Conservation (phyloP, 2,888 invertebrate genomes). For the Cephus spinipes region DNA sequence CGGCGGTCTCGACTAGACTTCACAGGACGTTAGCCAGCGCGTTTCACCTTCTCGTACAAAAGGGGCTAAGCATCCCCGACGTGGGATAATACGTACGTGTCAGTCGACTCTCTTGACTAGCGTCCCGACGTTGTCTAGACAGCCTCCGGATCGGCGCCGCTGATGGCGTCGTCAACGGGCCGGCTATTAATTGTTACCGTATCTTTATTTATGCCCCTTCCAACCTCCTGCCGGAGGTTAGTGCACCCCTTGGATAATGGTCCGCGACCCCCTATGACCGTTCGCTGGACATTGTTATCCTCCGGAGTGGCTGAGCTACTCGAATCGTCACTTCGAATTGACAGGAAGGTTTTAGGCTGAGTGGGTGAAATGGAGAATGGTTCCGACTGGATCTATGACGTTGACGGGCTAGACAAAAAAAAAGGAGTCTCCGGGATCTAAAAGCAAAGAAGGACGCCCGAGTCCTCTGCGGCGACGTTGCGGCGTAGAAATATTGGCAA, state of each 20-base stretch:
- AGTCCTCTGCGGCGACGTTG: conserved; percentile 21
- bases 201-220: conserved; percentile 21
- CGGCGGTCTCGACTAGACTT: neutral
- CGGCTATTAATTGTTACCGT: conserved; percentile 22
- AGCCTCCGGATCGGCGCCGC: conserved; percentile 24
- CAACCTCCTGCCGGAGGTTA: conserved; percentile 20
- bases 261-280: conserved; percentile 1
- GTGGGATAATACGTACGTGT: conserved; percentile 9
- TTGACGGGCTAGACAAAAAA: neutral
- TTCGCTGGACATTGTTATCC: neutral
- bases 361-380: neutral
- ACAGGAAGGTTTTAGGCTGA: neutral
- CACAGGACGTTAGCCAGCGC: neutral
- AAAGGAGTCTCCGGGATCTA: neutral
- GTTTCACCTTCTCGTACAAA: neutral
- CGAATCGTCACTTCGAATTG: neutral
- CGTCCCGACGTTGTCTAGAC: conserved; percentile 23
- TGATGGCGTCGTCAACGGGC: conserved; percentile 17
- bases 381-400: neutral
- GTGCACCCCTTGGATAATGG: neutral
- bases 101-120: conserved; percentile 22
- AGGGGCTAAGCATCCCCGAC: neutral
- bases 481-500: conserved; percentile 34
- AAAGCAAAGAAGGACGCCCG: neutral
- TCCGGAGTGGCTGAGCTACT: neutral